These are phyloP conservation scores for Tapirus indicus DNA, from an alignment of 2,797 vertebrate species.

Conservation along the genomic window DNA sequence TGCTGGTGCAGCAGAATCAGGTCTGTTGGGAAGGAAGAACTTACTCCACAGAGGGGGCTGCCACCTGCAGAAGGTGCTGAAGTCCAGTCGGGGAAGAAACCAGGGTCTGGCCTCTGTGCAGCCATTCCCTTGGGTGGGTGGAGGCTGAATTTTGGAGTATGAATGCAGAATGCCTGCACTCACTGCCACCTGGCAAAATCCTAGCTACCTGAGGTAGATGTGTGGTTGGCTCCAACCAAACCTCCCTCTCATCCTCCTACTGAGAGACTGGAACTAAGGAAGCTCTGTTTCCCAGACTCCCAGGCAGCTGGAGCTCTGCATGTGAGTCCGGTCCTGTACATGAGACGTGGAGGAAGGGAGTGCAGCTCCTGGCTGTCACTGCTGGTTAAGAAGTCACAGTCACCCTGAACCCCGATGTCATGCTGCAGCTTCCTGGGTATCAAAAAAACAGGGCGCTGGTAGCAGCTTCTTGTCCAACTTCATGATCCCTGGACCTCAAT, in stretches of 20 bases:
- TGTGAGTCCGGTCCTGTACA: neutral
- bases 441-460: neutral
- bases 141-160: neutral
- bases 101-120: neutral
- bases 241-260: neutral
- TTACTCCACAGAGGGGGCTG: too few relatives aligned
- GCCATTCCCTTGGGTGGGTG: neutral
- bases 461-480: neutral
- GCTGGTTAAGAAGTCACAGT: neutral
- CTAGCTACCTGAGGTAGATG: neutral
- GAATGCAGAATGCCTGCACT: neutral
- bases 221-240: neutral
- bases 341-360: neutral
- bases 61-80: neutral
- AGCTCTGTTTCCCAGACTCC: neutral
- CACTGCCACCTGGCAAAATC: neutral
- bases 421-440: neutral
- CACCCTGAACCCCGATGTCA: neutral
- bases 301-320: neutral
- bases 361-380: neutral
- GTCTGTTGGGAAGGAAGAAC: neutral
- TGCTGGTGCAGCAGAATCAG: accelerated
- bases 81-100: neutral
- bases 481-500: neutral
- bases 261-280: neutral